phyloP scores from a whole-genome alignment of 1,140 invertebrate species.

The Zaprionus ghesquierei region DNA sequence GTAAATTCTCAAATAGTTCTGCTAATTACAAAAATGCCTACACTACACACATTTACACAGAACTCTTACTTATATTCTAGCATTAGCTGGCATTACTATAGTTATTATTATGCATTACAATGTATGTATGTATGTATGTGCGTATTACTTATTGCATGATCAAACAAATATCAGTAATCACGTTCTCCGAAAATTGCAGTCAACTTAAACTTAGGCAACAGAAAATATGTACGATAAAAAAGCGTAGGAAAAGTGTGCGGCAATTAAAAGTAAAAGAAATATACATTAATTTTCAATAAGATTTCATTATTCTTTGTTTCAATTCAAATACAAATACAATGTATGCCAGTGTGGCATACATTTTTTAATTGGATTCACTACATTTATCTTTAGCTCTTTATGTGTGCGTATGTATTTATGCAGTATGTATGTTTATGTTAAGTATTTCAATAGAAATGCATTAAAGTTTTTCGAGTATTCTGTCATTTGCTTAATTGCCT shows the following conservation, averaged over 20 bases:
- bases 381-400: not conserved
- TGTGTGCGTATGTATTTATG: not conserved
- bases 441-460: conserved; percentile 72
- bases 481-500: conserved; percentile 71
- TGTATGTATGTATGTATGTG: not conserved
- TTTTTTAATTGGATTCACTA: conserved; percentile 20
- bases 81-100: conserved; percentile 56
- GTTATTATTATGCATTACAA: conserved; percentile 14
- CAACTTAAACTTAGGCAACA: conserved; percentile 80
- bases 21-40: conserved; percentile 79
- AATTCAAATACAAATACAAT: not conserved
- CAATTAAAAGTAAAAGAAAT: conserved; percentile 52
- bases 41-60: conserved; percentile 74
- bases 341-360: conserved; percentile 5
- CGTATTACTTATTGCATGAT: conserved; percentile 52
- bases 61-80: conserved; percentile 61
- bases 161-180: conserved; percentile 70
- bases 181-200: conserved; percentile 45
- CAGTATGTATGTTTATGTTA: conserved; percentile 43
- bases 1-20: conserved; percentile 69
- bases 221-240: conserved; percentile 55
- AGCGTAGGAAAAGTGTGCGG: conserved; percentile 67
- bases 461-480: conserved; percentile 75
- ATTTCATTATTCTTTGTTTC: not conserved
- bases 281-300: conserved; percentile 27